Percentiles rank a stretch among this genome's conserved stretches.
Conservation (phyloP, 2,113 vertebrate genomes). For the Hystrix cristata region DNA sequence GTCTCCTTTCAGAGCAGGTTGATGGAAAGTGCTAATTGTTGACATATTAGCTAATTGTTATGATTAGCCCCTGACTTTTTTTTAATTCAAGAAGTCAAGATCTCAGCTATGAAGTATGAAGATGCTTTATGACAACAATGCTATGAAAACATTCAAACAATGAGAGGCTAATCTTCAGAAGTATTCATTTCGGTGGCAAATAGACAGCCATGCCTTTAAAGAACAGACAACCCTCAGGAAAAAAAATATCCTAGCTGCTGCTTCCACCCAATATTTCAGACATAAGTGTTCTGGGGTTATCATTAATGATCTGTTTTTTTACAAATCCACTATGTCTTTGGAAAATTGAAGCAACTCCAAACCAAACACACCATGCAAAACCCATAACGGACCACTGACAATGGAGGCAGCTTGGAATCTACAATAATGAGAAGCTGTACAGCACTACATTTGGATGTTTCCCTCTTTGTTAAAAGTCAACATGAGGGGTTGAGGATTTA, state of each 20-base stretch:
- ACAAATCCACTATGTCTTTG: slow-evolving; percentile 93
- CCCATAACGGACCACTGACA: slow-evolving; percentile 92
- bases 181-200: slow-evolving; percentile 88
- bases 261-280: slow-evolving; percentile 90
- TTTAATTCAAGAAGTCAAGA: slow-evolving; percentile 90
- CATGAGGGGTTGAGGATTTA: no score
- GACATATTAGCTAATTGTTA: slow-evolving; percentile 94
- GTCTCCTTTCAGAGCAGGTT: slow-evolving; percentile 89
- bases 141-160: slow-evolving; percentile 92
- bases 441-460: neutral
- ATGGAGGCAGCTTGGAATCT: slow-evolving; percentile 86
- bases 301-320: slow-evolving; percentile 90
- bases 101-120: slow-evolving; percentile 91
- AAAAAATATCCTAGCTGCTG: slow-evolving; percentile 84
- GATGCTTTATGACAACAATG: slow-evolving; percentile 91
- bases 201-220: slow-evolving; percentile 88
- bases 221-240: slow-evolving; percentile 87
- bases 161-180: slow-evolving; percentile 89
- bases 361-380: slow-evolving; percentile 93
- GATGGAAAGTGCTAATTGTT: slow-evolving; percentile 92
- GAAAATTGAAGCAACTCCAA: slow-evolving; percentile 94
- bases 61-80: slow-evolving; percentile 91
- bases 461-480: slow-evolving; percentile 63
- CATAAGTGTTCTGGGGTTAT: slow-evolving; percentile 91
- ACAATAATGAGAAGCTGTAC: slow-evolving; percentile 84